phyloP scores from a whole-genome alignment of 2,113 vertebrate genomes.

The Probosciger aterrimus region DNA sequence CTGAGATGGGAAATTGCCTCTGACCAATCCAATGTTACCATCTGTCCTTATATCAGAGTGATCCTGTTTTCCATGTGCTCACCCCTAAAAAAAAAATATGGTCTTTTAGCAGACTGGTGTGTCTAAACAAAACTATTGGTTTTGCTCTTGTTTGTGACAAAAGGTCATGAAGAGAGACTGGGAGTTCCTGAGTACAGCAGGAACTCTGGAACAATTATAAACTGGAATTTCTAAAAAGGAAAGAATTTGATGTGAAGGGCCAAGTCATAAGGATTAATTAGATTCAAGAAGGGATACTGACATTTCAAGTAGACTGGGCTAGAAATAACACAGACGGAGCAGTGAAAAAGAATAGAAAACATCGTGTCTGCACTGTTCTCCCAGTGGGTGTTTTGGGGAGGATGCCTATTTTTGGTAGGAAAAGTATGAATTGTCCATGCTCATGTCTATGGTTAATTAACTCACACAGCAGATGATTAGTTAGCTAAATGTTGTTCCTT shows the following conservation, averaged over 20 bases:
- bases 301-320: background rate
- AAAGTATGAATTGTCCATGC: background rate
- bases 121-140: background rate
- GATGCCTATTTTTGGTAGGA: background rate
- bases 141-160: background rate
- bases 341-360: background rate
- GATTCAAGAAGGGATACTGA: background rate
- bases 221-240: background rate
- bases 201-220: slow-evolving; percentile 17
- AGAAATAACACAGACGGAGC: slow-evolving; percentile 6
- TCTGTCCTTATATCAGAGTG: background rate
- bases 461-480: background rate
- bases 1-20: background rate
- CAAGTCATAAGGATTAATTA: background rate
- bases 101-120: background rate
- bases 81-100: background rate
- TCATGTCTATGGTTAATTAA: background rate
- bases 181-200: background rate
- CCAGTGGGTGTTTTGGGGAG: background rate
- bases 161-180: background rate
- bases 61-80: background rate
- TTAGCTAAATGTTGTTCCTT: background rate
- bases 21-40: background rate
- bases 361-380: background rate
- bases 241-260: background rate